Percentiles rank a stretch among this genome's conserved stretches.
These are phyloP conservation scores for Manis crassicaudata DNA, from an alignment of 2,797 vertebrate genomes.

Conservation along the genomic window DNA sequence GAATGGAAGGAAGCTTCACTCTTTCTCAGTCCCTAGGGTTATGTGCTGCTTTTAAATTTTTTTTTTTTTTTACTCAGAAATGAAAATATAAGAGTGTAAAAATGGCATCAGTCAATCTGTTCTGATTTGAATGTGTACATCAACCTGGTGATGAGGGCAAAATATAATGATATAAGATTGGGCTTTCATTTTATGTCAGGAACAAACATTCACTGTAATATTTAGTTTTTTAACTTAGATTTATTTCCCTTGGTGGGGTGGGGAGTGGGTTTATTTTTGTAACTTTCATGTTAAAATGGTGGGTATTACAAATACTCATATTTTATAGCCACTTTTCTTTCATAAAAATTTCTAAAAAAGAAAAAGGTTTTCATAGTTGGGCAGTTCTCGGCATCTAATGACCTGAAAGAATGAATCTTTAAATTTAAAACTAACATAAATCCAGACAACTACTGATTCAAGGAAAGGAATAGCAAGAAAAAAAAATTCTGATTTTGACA, in stretches of 20 bases:
- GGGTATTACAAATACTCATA: constrained; percentile 29
- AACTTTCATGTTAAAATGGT: constrained; percentile 33
- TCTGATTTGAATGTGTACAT: neutral
- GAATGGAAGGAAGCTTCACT: constrained; percentile 86
- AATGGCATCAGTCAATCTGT: constrained; percentile 63
- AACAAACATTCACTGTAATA: constrained; percentile 12
- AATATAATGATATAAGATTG: neutral
- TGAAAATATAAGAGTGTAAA: constrained; percentile 75
- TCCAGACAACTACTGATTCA: neutral
- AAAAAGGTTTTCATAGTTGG: neutral
- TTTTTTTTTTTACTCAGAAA: constrained; percentile 30
- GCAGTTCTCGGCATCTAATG: constrained; percentile 25
- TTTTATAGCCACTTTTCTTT: neutral
- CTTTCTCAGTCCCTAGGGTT: constrained; percentile 67
- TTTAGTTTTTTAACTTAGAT: constrained; percentile 1
- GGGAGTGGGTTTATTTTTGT: neutral
- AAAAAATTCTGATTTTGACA: neutral
- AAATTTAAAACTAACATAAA: constrained; percentile 38
- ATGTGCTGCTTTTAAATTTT: constrained; percentile 55
- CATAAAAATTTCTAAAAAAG: constrained; percentile 37
- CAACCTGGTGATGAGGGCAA: neutral
- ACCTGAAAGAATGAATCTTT: neutral
- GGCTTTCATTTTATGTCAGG: neutral
- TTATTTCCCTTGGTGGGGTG: neutral
- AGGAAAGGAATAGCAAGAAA: neutral